phyloP scores from a whole-genome alignment of 2,888 invertebrate genomes.

The Poecilus cupreus region DNA sequence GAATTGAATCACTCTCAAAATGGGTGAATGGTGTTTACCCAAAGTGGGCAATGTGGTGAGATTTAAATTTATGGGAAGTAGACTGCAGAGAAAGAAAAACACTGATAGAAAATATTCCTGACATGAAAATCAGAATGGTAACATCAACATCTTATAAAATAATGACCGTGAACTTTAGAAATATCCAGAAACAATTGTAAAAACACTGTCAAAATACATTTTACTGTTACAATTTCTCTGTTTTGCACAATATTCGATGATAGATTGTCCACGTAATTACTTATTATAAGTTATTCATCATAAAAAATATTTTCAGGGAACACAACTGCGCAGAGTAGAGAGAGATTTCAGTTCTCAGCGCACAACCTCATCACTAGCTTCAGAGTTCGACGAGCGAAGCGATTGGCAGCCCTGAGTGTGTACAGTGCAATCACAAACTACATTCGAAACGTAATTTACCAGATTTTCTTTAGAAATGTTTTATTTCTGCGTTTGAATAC shows the following conservation, averaged over 20 bases:
- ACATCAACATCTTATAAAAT: constrained; percentile 51
- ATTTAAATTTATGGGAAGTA: background rate
- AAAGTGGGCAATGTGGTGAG: too few species aligned
- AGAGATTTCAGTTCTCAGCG: constrained; percentile 25
- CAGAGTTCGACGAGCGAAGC: constrained; percentile 36
- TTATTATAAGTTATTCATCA: constrained; percentile 54
- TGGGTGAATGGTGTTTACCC: too few species aligned
- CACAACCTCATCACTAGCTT: constrained; percentile 9
- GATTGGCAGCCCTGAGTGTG: constrained; percentile 51
- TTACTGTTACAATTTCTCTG: constrained; percentile 50
- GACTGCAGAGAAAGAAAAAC: constrained; percentile 1
- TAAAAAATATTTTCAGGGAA: constrained; percentile 57
- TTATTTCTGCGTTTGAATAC: constrained; percentile 35
- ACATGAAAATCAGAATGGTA: constrained; percentile 47
- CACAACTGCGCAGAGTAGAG: constrained; percentile 26
- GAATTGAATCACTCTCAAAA: too few species aligned
- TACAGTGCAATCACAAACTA: constrained; percentile 49
- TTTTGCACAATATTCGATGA: constrained; percentile 58
- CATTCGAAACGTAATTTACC: constrained; percentile 43
- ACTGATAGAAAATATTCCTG: constrained; percentile 31
- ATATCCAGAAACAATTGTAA: constrained; percentile 38
- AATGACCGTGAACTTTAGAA: constrained; percentile 4
- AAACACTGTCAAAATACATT: constrained; percentile 52
- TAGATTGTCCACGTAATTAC: constrained; percentile 57
- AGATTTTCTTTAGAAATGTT: constrained; percentile 46